phyloP scores from a whole-genome alignment of 2,888 invertebrate genomes.

The Nezara viridula region DNA sequence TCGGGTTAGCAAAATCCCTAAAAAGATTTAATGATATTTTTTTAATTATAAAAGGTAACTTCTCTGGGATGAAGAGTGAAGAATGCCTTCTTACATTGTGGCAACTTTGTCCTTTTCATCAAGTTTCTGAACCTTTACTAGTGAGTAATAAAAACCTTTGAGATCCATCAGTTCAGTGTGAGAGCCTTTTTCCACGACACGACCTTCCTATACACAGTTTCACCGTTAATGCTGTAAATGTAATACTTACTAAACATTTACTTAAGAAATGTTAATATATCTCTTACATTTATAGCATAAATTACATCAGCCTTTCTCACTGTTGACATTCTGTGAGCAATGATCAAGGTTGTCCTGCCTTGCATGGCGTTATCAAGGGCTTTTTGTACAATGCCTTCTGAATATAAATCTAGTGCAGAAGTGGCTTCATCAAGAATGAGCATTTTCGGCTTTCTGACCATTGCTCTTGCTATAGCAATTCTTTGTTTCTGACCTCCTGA shows the following conservation, averaged over 20 bases:
- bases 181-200: constrained; percentile 81
- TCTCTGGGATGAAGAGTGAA: no score
- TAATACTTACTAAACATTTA: background rate
- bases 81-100: background rate
- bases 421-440: constrained; percentile 89
- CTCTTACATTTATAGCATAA: constrained; percentile 67
- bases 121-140: constrained; percentile 70
- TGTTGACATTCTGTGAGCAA: constrained; percentile 70
- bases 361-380: constrained; percentile 77
- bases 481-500: constrained; percentile 92
- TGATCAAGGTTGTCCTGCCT: constrained; percentile 69
- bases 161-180: constrained; percentile 78
- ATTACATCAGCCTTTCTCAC: constrained; percentile 68
- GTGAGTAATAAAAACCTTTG: constrained; percentile 77
- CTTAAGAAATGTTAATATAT: background rate
- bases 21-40: no score
- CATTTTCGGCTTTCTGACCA: constrained; percentile 84
- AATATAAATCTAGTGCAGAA: constrained; percentile 87
- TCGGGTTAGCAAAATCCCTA: no score
- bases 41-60: no score
- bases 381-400: constrained; percentile 87
- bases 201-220: constrained; percentile 73
- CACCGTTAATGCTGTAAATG: background rate
- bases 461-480: constrained; percentile 89
- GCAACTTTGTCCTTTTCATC: constrained; percentile 24